These are phyloP conservation scores for Nothura maculosa DNA, from an alignment of 2,797 vertebrate genomes.

Conservation along the genomic window DNA sequence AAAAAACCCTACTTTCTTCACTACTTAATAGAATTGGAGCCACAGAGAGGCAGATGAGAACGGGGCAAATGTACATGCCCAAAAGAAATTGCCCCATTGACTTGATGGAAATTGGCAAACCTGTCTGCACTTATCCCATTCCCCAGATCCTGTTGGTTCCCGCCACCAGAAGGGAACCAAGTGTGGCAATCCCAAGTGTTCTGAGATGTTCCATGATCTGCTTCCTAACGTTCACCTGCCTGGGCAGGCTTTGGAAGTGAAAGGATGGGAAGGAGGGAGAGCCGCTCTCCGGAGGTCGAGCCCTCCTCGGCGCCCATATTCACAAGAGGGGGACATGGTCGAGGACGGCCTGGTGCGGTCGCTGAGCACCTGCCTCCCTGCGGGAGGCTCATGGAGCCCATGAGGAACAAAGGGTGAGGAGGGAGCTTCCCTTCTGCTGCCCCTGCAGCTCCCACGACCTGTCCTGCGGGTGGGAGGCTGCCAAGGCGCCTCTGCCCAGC, in stretches of 20 bases:
- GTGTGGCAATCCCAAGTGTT: not conserved
- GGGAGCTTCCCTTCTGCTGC: fast-evolving
- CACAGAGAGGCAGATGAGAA: not conserved
- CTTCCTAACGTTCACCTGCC: not conserved
- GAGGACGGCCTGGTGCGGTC: not conserved
- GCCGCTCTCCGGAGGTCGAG: not conserved
- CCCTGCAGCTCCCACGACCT: not conserved
- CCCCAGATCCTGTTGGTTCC: not conserved
- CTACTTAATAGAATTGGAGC: not conserved
- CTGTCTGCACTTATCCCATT: not conserved
- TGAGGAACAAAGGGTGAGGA: not conserved
- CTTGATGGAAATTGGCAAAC: not conserved
- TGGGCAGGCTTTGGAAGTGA: not conserved
- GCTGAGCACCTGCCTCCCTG: not conserved
- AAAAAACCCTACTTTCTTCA: not conserved
- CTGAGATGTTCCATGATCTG: not conserved
- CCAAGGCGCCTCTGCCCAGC: fast-evolving
- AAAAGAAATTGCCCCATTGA: not conserved
- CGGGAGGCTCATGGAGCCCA: not conserved
- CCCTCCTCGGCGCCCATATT: not conserved
- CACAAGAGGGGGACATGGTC: not conserved
- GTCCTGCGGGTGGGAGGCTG: not conserved
- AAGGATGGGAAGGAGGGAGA: not conserved
- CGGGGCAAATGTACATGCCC: fast-evolving
- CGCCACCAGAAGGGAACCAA: not conserved